Conservation (phyloP, 2,888 invertebrate genomes). For the Zeuzera pyrina region DNA sequence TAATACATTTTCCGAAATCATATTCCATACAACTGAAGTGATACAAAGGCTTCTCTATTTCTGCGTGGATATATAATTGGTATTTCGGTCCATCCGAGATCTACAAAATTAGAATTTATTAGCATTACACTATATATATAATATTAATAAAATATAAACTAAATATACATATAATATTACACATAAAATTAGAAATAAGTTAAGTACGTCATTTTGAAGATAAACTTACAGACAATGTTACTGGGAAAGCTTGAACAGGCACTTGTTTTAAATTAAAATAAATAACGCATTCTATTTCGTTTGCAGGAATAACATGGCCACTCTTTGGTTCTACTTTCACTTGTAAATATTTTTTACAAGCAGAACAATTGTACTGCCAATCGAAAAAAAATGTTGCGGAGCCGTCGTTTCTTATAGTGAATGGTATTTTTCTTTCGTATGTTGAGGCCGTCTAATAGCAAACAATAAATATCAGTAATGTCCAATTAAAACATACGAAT, state of each 20-base stretch:
- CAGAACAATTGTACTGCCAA: conserved; percentile 40
- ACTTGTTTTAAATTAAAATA: conserved; percentile 50
- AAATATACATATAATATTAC: no score
- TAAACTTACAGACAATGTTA: conserved; percentile 40
- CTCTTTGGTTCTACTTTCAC: conserved; percentile 44
- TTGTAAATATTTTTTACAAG: conserved; percentile 51
- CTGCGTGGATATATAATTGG: conserved; percentile 69
- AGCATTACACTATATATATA: not conserved
- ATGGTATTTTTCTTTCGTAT: conserved; percentile 51
- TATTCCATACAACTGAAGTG: conserved; percentile 76
- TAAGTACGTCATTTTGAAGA: no score
- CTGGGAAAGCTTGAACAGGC: conserved; percentile 49
- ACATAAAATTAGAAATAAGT: no score
- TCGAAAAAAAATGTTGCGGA: conserved; percentile 59
- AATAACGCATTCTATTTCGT: conserved; percentile 40
- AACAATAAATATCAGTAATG: not conserved
- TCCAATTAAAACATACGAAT: not conserved
- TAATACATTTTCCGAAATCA: conserved; percentile 78
- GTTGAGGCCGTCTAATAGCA: conserved; percentile 51
- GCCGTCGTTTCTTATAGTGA: conserved; percentile 53
- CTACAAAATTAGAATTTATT: conserved; percentile 35
- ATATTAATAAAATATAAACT: not conserved
- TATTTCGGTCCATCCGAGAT: conserved; percentile 79
- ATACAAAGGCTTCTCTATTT: conserved; percentile 69
- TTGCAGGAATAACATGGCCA: conserved; percentile 47